A percentile compares a stretch with the other conserved stretches of the same genome.
phyloP scores from a whole-genome alignment of 2,113 vertebrate genomes.

The Phoenicopterus ruber region DNA sequence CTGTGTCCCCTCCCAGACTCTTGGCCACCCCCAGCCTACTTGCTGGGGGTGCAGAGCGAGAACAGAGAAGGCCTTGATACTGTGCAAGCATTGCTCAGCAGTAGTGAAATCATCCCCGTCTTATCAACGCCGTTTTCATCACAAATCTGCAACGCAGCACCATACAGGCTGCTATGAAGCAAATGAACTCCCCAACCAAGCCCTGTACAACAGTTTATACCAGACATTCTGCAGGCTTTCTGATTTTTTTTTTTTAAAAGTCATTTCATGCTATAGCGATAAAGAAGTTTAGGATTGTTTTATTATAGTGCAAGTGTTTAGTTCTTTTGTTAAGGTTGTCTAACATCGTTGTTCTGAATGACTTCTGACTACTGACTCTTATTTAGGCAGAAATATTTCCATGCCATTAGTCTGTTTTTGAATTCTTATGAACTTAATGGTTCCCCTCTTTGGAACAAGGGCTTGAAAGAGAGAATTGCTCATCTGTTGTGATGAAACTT shows the following conservation, averaged over 20 bases:
- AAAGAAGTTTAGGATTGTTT: not conserved
- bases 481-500: not conserved
- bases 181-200: not conserved
- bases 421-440: not conserved
- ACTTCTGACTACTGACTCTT: not conserved
- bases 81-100: not conserved
- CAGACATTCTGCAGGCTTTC: not conserved
- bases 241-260: not conserved
- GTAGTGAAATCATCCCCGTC: not conserved
- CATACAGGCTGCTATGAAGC: fast-evolving
- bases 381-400: not conserved
- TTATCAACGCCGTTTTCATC: not conserved
- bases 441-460: not conserved
- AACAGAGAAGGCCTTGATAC: not conserved
- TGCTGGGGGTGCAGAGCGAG: not conserved
- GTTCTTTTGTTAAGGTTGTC: not conserved
- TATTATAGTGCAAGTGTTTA: not conserved
- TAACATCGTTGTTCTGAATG: not conserved
- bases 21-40: not conserved
- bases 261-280: not conserved
- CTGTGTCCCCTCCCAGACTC: not conserved
- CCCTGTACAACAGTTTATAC: not conserved
- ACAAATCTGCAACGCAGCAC: fast-evolving
- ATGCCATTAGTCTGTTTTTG: not conserved
- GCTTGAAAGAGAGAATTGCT: not conserved